A percentile compares a stretch with the other conserved stretches of the same genome.
phyloP scores from a whole-genome alignment of 2,888 invertebrate genomes.

The Dichetophora obliterata region DNA sequence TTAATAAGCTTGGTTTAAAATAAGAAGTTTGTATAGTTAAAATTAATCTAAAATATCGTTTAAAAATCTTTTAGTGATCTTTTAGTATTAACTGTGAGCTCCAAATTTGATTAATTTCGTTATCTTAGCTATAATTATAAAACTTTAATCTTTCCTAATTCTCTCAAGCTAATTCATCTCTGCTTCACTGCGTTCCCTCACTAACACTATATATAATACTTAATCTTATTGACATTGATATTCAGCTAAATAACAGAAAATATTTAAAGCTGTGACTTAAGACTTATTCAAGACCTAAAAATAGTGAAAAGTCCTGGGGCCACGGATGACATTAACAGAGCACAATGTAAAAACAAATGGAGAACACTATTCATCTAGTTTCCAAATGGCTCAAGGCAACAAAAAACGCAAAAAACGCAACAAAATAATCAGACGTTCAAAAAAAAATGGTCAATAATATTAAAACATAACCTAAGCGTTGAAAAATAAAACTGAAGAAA shows the following conservation, averaged over 20 bases:
- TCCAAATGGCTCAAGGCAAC: not conserved
- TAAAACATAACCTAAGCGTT: not conserved
- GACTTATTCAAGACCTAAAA: not conserved
- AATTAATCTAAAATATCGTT: too few relatives aligned
- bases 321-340: conserved; percentile 13
- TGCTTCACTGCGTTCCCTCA: too few relatives aligned
- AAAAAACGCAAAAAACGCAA: conserved; percentile 19
- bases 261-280: not conserved
- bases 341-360: not conserved
- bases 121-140: too few relatives aligned
- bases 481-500: not conserved
- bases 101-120: too few relatives aligned
- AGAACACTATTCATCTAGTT: conserved; percentile 4
- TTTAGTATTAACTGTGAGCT: too few relatives aligned
- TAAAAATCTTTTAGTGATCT: too few relatives aligned
- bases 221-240: not conserved
- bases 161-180: too few relatives aligned
- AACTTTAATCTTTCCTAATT: too few relatives aligned
- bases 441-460: not conserved
- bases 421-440: conserved; percentile 15
- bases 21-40: too few relatives aligned
- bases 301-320: not conserved
- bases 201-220: not conserved
- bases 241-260: not conserved
- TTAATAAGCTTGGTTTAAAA: too few relatives aligned